Percentiles rank a stretch among this genome's conserved stretches.
phyloP scores from a whole-genome alignment of 2,888 invertebrate species.

The Acanthosepion lycidas region DNA sequence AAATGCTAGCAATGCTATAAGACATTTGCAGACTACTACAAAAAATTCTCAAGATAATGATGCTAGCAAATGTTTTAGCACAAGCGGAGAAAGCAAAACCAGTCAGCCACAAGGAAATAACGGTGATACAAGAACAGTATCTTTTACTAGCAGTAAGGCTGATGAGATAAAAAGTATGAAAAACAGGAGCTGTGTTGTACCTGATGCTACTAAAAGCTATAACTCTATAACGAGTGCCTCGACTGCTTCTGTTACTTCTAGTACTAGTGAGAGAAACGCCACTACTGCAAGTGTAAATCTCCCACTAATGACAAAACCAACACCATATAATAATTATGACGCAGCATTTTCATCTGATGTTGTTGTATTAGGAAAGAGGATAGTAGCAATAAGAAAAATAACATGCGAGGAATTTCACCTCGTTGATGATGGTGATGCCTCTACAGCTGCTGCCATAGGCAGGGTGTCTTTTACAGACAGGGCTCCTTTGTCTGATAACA shows the following conservation, averaged over 20 bases:
- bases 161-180: not conserved
- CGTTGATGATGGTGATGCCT: not conserved
- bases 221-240: not conserved
- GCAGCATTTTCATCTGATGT: not conserved
- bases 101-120: not conserved
- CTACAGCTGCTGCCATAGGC: not conserved
- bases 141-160: not conserved
- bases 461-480: not conserved
- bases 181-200: not conserved
- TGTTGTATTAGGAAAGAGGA: not conserved
- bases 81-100: not conserved
- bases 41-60: not conserved
- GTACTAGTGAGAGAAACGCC: not conserved
- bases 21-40: not conserved
- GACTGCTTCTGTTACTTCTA: not conserved
- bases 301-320: not conserved
- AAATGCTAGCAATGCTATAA: not conserved
- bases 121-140: not conserved
- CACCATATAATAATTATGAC: too few relatives aligned
- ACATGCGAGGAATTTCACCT: not conserved
- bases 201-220: not conserved
- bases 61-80: not conserved
- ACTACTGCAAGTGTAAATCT: not conserved
- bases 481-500: not conserved
- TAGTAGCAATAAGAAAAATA: not conserved